Base-by-base conservation (phyloP, 2,113 vertebrate species). In the Pachycephala philippinensis region DNA sequence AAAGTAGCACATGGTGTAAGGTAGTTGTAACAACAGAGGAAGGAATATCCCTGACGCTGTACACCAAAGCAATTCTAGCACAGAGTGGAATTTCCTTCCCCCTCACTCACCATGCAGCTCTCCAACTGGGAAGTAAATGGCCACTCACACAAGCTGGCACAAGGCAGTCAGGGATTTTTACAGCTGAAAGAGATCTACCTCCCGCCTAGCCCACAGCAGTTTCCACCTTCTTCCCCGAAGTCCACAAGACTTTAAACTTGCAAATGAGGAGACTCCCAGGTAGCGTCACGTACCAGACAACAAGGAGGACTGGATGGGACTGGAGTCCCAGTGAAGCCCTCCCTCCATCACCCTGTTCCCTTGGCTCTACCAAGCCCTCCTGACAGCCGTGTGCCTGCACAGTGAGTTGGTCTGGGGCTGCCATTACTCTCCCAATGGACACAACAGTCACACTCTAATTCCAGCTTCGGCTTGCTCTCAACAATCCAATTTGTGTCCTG, bases 391-490 rank as follows among this genome's bases (percentile, higher is more conserved):
- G 69, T 86, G 49, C 61, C 54, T 24, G 3, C 49, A 28, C 53
- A 22, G 30, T 5, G 54, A 77, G 17, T n/a, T 40, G 13, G 7
- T 44, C 64, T 3, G 5, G 30, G 40, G 40, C 54, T 78, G 71
- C 39, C 0, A 0, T 49, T 50, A 5, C 64, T 28, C 40, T 65
- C 40, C 37, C 28, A 31, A 20, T 0, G 27, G 84, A 74, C 59
- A 42, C 11, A 60, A 11, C 33, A 47, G 66, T 45, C 33, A 33
- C 4, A 13, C 44, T 63, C 42, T 52, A 47, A 71, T 76, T 88
- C 53, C 76, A 79, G 30, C 50, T 78, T 88, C 86, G 89, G 35
- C 71, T 90, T 24, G 11, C 49, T 90, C 75, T 82, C 71, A 88
- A 20, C 69, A 92, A 94, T 77, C 37, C 40, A 24, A 56, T 90